A percentile compares a stretch with the other conserved stretches of the same genome.
Evolutionary conservation across 2,888 invertebrate genomes (phyloP).

Genomic region (Pocota personata): DNA sequence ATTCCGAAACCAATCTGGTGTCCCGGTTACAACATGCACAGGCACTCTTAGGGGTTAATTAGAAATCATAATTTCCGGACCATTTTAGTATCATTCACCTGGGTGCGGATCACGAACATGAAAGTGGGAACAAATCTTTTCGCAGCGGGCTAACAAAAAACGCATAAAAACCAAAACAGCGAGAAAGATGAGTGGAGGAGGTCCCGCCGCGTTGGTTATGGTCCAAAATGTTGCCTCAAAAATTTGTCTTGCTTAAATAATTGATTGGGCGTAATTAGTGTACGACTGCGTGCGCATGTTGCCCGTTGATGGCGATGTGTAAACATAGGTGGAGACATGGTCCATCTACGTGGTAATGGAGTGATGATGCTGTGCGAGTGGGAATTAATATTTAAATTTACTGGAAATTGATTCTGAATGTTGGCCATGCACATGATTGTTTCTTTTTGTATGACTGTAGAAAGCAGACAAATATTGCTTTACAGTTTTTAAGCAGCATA

Average conservation of each 20-base stretch:
- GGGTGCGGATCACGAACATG: slow-evolving; percentile 39
- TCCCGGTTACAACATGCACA: slow-evolving; percentile 20
- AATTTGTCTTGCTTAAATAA: slow-evolving; percentile 61
- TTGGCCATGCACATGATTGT: neutral
- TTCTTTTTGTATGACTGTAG: neutral
- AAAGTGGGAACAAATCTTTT: slow-evolving; percentile 51
- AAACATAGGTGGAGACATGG: slow-evolving; percentile 59
- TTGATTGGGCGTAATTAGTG: slow-evolving; percentile 52
- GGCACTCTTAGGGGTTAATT: slow-evolving; percentile 61
- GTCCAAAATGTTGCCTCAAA: slow-evolving; percentile 32
- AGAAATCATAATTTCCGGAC: slow-evolving; percentile 57
- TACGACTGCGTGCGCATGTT: slow-evolving; percentile 33
- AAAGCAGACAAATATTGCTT: no score
- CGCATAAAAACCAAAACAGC: slow-evolving; percentile 20
- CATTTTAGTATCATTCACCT: slow-evolving; percentile 50
- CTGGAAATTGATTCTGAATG: slow-evolving; percentile 6
- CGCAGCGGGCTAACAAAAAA: slow-evolving; percentile 46
- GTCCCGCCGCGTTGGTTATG: slow-evolving; percentile 45
- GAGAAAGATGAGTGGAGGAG: slow-evolving; percentile 7
- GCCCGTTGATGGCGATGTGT: slow-evolving; percentile 49
- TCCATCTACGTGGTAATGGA: slow-evolving; percentile 16
- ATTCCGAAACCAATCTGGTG: slow-evolving; percentile 24
- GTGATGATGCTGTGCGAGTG: slow-evolving; percentile 6
- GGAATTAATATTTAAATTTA: slow-evolving; percentile 19
- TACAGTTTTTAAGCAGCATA: no score